Evolutionary conservation across 2,113 vertebrate genomes (phyloP).

Genomic region (Seriola quinqueradiata): DNA sequence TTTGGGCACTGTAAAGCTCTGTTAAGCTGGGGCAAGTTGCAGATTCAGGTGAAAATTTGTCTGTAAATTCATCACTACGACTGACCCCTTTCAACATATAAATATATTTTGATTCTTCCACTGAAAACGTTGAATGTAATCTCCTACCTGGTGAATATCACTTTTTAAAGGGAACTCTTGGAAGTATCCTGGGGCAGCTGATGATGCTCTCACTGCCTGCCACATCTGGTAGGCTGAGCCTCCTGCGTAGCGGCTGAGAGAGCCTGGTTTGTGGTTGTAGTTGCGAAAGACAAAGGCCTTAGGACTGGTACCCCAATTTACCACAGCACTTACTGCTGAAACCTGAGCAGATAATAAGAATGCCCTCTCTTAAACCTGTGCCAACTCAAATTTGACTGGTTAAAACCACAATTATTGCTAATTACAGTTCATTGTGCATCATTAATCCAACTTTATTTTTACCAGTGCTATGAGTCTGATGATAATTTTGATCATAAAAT

Average conservation of each 20-base stretch:
- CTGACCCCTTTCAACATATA: too few relatives aligned
- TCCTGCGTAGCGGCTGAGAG: constrained; percentile 81
- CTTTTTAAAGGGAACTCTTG: constrained; percentile 81
- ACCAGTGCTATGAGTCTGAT: background rate
- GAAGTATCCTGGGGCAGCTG: constrained; percentile 85
- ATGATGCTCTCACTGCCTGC: constrained; percentile 85
- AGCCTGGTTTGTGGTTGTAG: constrained; percentile 83
- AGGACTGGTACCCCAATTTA: constrained; percentile 84
- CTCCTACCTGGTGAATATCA: constrained; percentile 84
- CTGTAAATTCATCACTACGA: too few relatives aligned
- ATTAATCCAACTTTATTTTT: background rate
- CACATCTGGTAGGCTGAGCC: constrained; percentile 80
- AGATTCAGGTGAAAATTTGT: too few relatives aligned
- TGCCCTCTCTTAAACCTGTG: background rate
- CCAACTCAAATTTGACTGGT: background rate
- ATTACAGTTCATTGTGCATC: background rate
- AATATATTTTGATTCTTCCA: background rate
- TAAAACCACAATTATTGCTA: background rate
- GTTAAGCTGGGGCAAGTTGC: too few relatives aligned
- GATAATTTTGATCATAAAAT: background rate
- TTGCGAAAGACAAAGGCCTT: constrained; percentile 86
- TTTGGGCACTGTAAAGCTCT: too few relatives aligned
- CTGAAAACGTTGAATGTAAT: background rate
- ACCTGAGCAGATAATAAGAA: constrained; percentile 68
- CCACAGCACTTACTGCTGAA: constrained; percentile 84